Percentiles rank a stretch among this genome's conserved stretches.
These are phyloP conservation scores for Smittia aterrima DNA, from an alignment of 2,888 invertebrate genomes.

Conservation along the genomic window DNA sequence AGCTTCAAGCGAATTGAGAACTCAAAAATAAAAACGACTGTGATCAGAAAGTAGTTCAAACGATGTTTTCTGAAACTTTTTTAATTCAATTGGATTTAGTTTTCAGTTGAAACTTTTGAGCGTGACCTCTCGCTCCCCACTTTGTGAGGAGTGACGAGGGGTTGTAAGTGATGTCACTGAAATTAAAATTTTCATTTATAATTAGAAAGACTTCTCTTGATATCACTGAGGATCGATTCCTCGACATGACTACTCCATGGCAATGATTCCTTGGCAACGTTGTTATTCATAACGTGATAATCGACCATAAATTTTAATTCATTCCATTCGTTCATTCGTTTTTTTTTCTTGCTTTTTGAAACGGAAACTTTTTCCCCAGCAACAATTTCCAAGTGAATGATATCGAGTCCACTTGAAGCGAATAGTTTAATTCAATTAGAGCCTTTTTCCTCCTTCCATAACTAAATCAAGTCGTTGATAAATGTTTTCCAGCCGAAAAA, in stretches of 20 bases:
- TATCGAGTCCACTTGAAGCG: constrained; percentile 17
- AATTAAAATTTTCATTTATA: no score
- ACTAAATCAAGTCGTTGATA: neutral
- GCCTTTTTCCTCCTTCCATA: neutral
- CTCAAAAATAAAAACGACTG: no score
- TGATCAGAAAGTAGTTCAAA: no score
- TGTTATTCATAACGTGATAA: constrained; percentile 19
- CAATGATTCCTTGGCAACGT: neutral
- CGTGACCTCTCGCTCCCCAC: neutral
- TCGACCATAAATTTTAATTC: neutral
- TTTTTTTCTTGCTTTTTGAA: neutral
- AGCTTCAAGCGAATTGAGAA: neutral
- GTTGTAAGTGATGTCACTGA: no score
- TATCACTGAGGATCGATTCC: no score
- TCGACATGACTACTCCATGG: neutral
- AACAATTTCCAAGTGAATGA: neutral
- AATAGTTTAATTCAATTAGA: neutral
- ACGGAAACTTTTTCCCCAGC: neutral
- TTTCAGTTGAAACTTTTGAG: no score
- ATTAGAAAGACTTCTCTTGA: no score
- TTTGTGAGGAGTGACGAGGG: no score
- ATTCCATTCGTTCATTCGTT: neutral
- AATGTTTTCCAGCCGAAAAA: neutral
- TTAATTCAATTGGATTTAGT: neutral
- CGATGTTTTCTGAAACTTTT: neutral